Base-by-base conservation (phyloP, 2,888 invertebrate species). In the Drosophila hamatofila region DNA sequence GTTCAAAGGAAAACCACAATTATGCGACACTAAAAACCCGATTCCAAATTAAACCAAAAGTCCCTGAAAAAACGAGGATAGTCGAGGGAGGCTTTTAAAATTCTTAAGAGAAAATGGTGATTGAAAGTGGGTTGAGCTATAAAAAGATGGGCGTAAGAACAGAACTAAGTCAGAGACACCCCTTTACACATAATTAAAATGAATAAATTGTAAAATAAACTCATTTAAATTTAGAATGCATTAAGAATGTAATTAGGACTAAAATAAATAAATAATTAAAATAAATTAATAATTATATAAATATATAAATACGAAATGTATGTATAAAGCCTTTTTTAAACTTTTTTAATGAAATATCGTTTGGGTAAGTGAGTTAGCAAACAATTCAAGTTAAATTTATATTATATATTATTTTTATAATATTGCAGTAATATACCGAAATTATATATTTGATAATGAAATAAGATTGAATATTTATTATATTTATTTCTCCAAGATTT, bases 1-100 rank as follows among this genome's bases (percentile, higher is more conserved):
- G 89, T 90, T 91, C 91, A 91, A 91, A 91, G 91, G 75, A 87
- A 81, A 81, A 79, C 80, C 62, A 73, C 82, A 87, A 90, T 85
- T 87, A 85, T 80, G 87, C 87, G 87, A 83, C 83, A 83, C 83
- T 78, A 80, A 81, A 79, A 39, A 39, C 77, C 57, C 66, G 65
- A 66, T 59, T 39, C 46, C 41, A 41, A 72, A 81, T 69, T 70
- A 65, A 67, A 58, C 46, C 66, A 72, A 82, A 85, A 78, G n/a
- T 75, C 85, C 83, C 72, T 75, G 70, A 69, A 66, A 54, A 23
- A 37, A 39, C 30, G 51, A 8, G 11, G 7, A 37, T 2, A 12
- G 30, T 39, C 9, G 37, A 11, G 35, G 16, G 21, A n/a, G 12
- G 33, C n/a, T 2, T 48, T 18, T n/a, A 41, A 46, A 42, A 14